phyloP scores from a whole-genome alignment of 2,113 vertebrate genomes.

The Halcyon senegalensis region DNA sequence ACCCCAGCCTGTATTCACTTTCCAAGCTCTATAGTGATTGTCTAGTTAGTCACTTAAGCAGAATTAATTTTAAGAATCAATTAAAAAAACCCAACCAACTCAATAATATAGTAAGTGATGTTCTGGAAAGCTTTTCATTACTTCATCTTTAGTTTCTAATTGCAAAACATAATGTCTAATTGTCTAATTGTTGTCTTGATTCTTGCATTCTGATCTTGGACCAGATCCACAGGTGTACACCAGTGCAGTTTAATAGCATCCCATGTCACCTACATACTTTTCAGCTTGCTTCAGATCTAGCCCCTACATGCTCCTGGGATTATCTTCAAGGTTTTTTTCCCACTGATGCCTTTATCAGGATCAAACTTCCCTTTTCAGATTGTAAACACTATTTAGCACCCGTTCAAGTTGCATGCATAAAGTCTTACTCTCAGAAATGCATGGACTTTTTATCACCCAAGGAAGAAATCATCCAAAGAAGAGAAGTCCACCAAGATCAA shows the following conservation, averaged over 20 bases:
- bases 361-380: background rate
- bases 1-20: constrained; percentile 46
- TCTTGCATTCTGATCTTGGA: background rate
- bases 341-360: background rate
- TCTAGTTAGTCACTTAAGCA: constrained; percentile 49
- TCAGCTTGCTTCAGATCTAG: background rate
- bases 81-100: background rate
- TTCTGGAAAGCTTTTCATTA: constrained; percentile 60
- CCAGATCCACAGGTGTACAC: background rate
- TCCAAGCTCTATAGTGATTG: constrained; percentile 45
- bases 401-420: background rate
- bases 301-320: background rate
- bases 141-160: background rate
- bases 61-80: constrained; percentile 73
- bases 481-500: background rate
- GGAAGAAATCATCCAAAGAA: background rate
- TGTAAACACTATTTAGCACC: background rate
- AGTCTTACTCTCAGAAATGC: background rate
- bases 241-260: background rate
- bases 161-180: background rate
- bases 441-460: background rate
- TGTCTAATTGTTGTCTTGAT: background rate
- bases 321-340: background rate
- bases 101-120: constrained; percentile 37
- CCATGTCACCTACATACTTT: background rate